These are phyloP conservation scores for crab-eating macaque (Macaca fascicularis) DNA, from an alignment of 2,113 vertebrate species.

Conservation along the genomic window T2T-MFA8v1.1 NC_088375.1:37893001-37893500, in stretches of 20 bases:
- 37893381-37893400: slow-evolving; percentile 28
- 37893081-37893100: too few species aligned
- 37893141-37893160: slow-evolving; percentile 26
- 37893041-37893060: too few species aligned
- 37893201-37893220: neutral
- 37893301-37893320: neutral
- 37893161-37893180: slow-evolving; percentile 41
- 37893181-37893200: neutral
- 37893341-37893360: slow-evolving; percentile 36
- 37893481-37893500: slow-evolving; percentile 77
- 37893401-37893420: slow-evolving; percentile 17
- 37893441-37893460: slow-evolving; percentile 82
- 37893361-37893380: slow-evolving; percentile 7
- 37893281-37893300: slow-evolving; percentile 19
- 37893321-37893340: neutral
- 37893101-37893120: too few species aligned
- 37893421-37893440: slow-evolving; percentile 67
- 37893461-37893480: slow-evolving; percentile 79
- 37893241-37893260: slow-evolving; percentile 32
- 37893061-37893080: too few species aligned
- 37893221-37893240: slow-evolving; percentile 46
- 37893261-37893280: neutral
- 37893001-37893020: too few species aligned
- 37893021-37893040: too few species aligned
- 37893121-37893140: too few species aligned